These are phyloP conservation scores for Pogonomyrmex californicus DNA, from an alignment of 1,140 invertebrate species.

Conservation along the genomic window DNA sequence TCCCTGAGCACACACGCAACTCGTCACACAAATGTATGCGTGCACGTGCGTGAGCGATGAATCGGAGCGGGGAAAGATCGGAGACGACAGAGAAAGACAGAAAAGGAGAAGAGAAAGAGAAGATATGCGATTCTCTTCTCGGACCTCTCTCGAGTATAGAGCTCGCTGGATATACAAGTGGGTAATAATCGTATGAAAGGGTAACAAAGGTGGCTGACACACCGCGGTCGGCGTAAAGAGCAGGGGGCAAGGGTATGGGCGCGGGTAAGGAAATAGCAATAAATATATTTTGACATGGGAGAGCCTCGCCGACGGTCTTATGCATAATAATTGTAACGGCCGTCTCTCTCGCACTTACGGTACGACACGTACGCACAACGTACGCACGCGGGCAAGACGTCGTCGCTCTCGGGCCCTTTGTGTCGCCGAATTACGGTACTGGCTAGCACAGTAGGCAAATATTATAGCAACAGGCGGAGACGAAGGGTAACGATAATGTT, in stretches of 20 bases:
- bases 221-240: constrained; percentile 77
- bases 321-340: constrained; percentile 83
- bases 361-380: not conserved
- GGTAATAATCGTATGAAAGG: constrained; percentile 86
- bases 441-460: constrained; percentile 82
- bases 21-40: constrained; percentile 65
- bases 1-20: constrained; percentile 40
- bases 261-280: constrained; percentile 78
- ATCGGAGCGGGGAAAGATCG: constrained; percentile 22
- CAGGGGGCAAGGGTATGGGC: constrained; percentile 66
- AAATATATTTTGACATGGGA: constrained; percentile 88
- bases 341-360: constrained; percentile 38
- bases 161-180: constrained; percentile 81
- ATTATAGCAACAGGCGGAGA: constrained; percentile 83
- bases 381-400: constrained; percentile 17
- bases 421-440: constrained; percentile 82
- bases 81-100: not conserved
- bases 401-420: constrained; percentile 74
- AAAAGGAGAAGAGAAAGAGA: not conserved
- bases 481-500: constrained; percentile 82
- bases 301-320: constrained; percentile 78
- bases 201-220: constrained; percentile 83
- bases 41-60: constrained; percentile 44
- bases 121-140: constrained; percentile 6
- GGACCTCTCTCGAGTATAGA: constrained; percentile 31